Evolutionary conservation across 2,888 invertebrate species (phyloP).

Genomic region (Drosophila anomalata): DNA sequence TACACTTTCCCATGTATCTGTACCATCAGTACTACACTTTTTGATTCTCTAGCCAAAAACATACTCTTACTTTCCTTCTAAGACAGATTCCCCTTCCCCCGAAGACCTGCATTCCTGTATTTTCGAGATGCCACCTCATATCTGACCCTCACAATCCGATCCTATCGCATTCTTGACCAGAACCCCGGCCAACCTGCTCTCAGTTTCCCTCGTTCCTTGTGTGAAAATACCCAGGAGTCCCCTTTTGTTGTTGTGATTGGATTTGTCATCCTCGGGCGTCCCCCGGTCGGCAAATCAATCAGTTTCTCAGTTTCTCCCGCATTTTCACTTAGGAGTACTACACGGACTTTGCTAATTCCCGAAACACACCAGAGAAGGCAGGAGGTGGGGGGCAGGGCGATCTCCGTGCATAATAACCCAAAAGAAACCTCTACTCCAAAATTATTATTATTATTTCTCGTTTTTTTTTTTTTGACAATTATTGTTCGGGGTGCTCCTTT

Average conservation of each 20-base stretch:
- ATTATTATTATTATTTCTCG: constrained; percentile 27
- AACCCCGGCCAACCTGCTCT: constrained; percentile 18
- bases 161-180: constrained; percentile 18
- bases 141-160: neutral
- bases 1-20: no score
- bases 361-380: constrained; percentile 32
- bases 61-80: neutral
- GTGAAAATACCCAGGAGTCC: constrained; percentile 12
- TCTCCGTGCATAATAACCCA: constrained; percentile 59
- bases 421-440: constrained; percentile 11
- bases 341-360: constrained; percentile 66
- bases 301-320: constrained; percentile 27
- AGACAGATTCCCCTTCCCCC: neutral
- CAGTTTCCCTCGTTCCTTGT: neutral
- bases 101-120: no score
- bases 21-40: no score
- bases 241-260: constrained; percentile 45
- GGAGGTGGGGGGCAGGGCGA: constrained; percentile 18
- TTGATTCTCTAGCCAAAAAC: neutral
- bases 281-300: constrained; percentile 42
- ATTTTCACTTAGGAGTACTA: constrained; percentile 19
- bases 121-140: neutral
- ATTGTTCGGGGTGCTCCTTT: constrained; percentile 73
- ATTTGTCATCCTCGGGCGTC: constrained; percentile 49
- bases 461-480: constrained; percentile 66